Evolutionary conservation across 2,113 vertebrate genomes (phyloP).

Genomic region (Anas platyrhynchos): DNA sequence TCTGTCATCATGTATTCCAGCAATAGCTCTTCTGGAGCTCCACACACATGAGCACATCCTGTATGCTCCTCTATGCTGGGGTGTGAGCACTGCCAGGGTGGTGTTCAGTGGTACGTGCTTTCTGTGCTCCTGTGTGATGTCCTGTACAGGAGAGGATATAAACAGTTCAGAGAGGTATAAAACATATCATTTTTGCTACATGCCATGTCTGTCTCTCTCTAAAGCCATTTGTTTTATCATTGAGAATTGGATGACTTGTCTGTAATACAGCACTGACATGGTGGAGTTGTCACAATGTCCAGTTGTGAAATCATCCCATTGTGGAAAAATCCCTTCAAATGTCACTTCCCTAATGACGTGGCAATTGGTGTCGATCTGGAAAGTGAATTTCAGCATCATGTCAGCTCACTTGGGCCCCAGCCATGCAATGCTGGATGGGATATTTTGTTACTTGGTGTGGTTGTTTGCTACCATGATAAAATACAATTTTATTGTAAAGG

Average conservation of each 20-base stretch:
- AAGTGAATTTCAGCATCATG: not conserved
- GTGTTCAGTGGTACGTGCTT: rapidly evolving
- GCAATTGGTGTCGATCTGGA: not conserved
- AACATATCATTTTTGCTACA: not conserved
- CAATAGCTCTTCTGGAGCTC: not conserved
- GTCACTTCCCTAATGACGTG: not conserved
- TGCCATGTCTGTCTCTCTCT: not conserved
- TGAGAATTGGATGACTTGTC: not conserved
- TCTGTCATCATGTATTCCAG: not conserved
- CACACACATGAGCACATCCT: not conserved
- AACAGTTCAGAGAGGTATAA: not conserved
- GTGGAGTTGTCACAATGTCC: not conserved
- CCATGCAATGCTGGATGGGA: not conserved
- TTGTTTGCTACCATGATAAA: not conserved
- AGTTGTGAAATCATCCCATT: not conserved
- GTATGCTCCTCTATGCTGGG: not conserved
- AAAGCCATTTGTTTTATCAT: not conserved
- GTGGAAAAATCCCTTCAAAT: not conserved
- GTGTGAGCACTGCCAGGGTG: not conserved
- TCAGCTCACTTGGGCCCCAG: not conserved
- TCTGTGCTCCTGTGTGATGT: not conserved
- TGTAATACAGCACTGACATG: not conserved
- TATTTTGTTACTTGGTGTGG: not conserved
- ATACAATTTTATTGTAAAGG: rapidly evolving
- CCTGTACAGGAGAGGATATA: not conserved